phyloP scores from a whole-genome alignment of 1,140 invertebrate genomes.

The Diprion similis region DNA sequence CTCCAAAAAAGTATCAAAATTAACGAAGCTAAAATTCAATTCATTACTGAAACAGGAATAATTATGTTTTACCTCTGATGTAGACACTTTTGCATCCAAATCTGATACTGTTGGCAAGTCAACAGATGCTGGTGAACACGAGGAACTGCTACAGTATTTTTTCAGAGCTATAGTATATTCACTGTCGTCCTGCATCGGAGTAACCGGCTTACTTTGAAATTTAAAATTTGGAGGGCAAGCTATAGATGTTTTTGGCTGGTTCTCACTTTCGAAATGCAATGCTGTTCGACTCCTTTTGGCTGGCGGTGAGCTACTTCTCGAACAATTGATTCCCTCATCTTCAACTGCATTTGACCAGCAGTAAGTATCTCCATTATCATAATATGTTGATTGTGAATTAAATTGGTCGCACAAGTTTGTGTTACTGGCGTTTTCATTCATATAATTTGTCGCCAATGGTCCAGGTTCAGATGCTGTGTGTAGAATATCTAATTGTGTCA shows the following conservation, averaged over 20 bases:
- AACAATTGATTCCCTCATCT: not conserved
- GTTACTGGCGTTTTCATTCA: not conserved
- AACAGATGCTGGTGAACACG: conserved; percentile 5
- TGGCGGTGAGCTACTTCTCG: conserved; percentile 20
- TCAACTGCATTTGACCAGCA: too few relatives aligned
- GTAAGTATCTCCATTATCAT: not conserved
- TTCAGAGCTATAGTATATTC: conserved; percentile 1
- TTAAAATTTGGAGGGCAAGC: not conserved
- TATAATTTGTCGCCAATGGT: too few relatives aligned
- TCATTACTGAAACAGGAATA: too few relatives aligned
- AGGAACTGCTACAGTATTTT: conserved; percentile 8
- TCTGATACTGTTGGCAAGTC: conserved; percentile 18
- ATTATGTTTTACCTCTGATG: conserved; percentile 9
- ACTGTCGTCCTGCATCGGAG: not conserved
- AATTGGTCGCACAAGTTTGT: not conserved
- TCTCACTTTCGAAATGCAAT: conserved; percentile 23
- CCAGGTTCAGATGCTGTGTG: not conserved
- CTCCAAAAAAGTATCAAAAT: too few relatives aligned
- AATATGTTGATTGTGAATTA: not conserved
- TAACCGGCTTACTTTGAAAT: not conserved
- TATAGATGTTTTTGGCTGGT: not conserved
- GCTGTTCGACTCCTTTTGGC: conserved; percentile 23
- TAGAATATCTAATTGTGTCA: not conserved
- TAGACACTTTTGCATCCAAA: conserved; percentile 19
- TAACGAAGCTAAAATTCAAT: too few relatives aligned